These are phyloP conservation scores for Tricholaema leucomelas DNA, from an alignment of 2,113 vertebrate species.

Conservation along the genomic window DNA sequence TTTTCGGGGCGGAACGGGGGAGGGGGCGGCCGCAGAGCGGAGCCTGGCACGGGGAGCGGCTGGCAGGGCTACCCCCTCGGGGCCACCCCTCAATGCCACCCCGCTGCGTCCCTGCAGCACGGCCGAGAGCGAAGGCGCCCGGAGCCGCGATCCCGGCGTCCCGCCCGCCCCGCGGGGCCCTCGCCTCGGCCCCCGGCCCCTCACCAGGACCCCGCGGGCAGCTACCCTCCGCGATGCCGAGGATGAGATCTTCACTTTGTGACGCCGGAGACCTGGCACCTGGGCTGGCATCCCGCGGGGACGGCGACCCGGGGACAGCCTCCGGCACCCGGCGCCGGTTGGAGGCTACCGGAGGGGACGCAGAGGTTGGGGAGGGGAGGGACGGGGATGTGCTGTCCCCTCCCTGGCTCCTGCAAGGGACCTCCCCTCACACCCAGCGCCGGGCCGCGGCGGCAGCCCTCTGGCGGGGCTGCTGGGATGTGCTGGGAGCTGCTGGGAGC, in stretches of 20 bases:
- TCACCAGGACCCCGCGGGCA: constrained; percentile 81
- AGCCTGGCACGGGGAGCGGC: not conserved
- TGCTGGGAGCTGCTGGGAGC: not conserved
- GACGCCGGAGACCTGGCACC: not conserved
- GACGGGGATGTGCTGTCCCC: not conserved
- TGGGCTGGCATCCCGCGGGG: rapidly evolving
- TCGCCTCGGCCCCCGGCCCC: constrained; percentile 75
- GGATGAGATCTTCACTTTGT: constrained; percentile 92
- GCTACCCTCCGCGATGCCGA: constrained; percentile 80
- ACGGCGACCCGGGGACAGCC: not conserved
- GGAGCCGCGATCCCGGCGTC: rapidly evolving
- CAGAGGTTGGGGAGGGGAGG: not conserved
- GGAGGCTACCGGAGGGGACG: not conserved
- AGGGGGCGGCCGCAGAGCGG: not conserved
- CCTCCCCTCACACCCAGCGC: not conserved
- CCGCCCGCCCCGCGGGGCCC: constrained; percentile 50
- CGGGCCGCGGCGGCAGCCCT: not conserved
- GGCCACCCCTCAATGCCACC: not conserved
- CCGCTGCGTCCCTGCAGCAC: not conserved
- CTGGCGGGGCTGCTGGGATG: too few species aligned
- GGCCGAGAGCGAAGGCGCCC: not conserved
- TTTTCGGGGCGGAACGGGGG: not conserved
- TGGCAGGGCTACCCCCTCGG: not conserved
- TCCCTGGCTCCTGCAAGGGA: not conserved
- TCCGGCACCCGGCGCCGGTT: too few species aligned